Conservation (phyloP, 1,140 invertebrate species). For the Anadara kagoshimensis region DNA sequence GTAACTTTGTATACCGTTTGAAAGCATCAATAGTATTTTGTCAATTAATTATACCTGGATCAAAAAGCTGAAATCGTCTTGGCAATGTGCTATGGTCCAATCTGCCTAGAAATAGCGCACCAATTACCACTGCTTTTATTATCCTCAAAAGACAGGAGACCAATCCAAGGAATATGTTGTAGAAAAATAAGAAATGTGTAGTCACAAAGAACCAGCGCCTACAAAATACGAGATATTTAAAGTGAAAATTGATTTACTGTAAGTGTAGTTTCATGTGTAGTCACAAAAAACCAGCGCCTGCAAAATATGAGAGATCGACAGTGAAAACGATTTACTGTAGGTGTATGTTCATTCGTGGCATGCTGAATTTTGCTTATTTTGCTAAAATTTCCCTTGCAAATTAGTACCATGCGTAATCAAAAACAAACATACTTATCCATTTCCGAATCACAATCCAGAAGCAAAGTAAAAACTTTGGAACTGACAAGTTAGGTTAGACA, state of each 20-base stretch:
- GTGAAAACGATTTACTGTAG: neutral
- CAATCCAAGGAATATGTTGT: constrained; percentile 56
- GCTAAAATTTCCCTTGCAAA: too few relatives aligned
- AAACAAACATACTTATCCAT: too few relatives aligned
- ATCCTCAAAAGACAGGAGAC: constrained; percentile 55
- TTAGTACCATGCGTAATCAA: too few relatives aligned
- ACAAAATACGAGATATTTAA: constrained; percentile 16
- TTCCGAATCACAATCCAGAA: too few relatives aligned
- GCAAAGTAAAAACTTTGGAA: too few relatives aligned
- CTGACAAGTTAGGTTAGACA: too few relatives aligned
- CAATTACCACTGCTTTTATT: constrained; percentile 48
- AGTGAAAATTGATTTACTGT: neutral
- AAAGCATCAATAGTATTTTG: too few relatives aligned
- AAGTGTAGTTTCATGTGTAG: neutral
- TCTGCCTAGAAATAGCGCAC: constrained; percentile 42
- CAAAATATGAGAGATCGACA: neutral
- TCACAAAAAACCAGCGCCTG: neutral
- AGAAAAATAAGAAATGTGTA: constrained; percentile 59
- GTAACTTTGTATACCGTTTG: too few relatives aligned
- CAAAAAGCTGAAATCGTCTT: constrained; percentile 48
- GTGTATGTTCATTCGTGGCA: too few relatives aligned
- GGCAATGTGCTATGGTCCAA: constrained; percentile 55
- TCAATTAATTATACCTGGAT: constrained; percentile 56
- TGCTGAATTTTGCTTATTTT: too few relatives aligned
- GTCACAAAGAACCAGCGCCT: constrained; percentile 50